Conservation (phyloP, 2,888 invertebrate species). For the Quadriops clusia region DNA sequence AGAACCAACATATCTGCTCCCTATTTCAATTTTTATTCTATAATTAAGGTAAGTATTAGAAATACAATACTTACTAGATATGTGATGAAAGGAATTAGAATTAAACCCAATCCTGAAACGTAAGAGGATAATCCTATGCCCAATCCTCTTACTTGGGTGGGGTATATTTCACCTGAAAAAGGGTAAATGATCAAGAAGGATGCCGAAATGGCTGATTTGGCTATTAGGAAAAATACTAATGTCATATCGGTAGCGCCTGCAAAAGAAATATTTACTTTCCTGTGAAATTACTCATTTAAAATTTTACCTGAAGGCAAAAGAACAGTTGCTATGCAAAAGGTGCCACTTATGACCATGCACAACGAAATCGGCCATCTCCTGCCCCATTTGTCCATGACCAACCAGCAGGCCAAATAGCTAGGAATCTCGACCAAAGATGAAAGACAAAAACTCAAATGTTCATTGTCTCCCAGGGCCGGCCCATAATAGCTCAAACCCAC, state of each 20-base stretch:
- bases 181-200: slow-evolving; percentile 87
- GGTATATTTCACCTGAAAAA: slow-evolving; percentile 84
- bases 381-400: slow-evolving; percentile 79
- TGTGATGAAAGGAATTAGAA: slow-evolving; percentile 82
- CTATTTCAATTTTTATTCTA: slow-evolving; percentile 34
- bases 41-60: slow-evolving; percentile 3
- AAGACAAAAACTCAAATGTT: slow-evolving; percentile 79
- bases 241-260: slow-evolving; percentile 60
- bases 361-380: slow-evolving; percentile 79
- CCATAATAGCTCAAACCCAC: slow-evolving; percentile 87
- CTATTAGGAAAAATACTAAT: slow-evolving; percentile 62
- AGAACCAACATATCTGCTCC: slow-evolving; percentile 74
- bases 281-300: not conserved
- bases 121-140: slow-evolving; percentile 88
- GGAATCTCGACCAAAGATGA: slow-evolving; percentile 83
- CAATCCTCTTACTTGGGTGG: slow-evolving; percentile 77
- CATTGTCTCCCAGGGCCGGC: slow-evolving; percentile 75
- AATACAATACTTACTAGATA: slow-evolving; percentile 57
- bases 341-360: slow-evolving; percentile 75
- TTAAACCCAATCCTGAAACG: slow-evolving; percentile 77
- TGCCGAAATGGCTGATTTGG: slow-evolving; percentile 82
- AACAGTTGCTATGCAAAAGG: slow-evolving; percentile 75
- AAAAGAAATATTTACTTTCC: slow-evolving; percentile 17
- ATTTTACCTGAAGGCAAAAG: slow-evolving; percentile 61
- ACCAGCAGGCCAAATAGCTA: slow-evolving; percentile 77